phyloP scores from a whole-genome alignment of 1,140 invertebrate species.

The Sesamia nonagrioides region DNA sequence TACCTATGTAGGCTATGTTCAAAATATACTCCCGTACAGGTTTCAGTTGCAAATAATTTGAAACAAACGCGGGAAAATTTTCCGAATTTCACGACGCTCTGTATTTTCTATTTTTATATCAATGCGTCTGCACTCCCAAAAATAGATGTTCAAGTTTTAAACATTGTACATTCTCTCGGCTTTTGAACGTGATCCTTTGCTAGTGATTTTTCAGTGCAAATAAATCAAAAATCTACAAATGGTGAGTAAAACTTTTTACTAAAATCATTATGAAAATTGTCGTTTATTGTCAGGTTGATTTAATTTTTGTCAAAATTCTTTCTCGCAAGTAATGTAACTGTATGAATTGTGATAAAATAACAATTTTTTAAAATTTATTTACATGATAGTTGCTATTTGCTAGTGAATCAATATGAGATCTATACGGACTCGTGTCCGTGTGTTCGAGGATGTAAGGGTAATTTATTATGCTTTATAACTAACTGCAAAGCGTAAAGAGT shows the following conservation, averaged over 20 bases:
- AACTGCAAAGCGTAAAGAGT: background rate
- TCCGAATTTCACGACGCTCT: conserved; percentile 59
- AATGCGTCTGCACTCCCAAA: conserved; percentile 73
- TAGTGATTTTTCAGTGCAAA: conserved; percentile 1
- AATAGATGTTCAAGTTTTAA: conserved; percentile 70
- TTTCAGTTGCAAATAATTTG: conserved; percentile 40
- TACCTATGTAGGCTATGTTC: too few species aligned
- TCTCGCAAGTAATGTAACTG: background rate
- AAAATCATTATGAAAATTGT: background rate
- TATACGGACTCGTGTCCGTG: conserved; percentile 49
- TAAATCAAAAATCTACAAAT: conserved; percentile 29
- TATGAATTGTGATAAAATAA: background rate
- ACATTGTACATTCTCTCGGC: conserved; percentile 36
- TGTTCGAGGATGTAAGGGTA: conserved; percentile 46
- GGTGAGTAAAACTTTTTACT: conserved; percentile 52
- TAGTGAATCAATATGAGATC: conserved; percentile 44
- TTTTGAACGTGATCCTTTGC: conserved; percentile 30
- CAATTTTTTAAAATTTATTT: background rate
- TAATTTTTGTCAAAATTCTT: background rate
- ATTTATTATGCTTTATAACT: background rate
- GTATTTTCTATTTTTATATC: conserved; percentile 76
- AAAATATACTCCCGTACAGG: too few species aligned
- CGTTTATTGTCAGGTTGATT: conserved; percentile 8
- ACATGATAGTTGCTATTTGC: background rate
- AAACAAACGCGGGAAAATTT: conserved; percentile 69